Percentiles rank a stretch among this genome's conserved stretches.
phyloP scores from a whole-genome alignment of 2,113 vertebrate genomes.

The Anthoscopus minutus region DNA sequence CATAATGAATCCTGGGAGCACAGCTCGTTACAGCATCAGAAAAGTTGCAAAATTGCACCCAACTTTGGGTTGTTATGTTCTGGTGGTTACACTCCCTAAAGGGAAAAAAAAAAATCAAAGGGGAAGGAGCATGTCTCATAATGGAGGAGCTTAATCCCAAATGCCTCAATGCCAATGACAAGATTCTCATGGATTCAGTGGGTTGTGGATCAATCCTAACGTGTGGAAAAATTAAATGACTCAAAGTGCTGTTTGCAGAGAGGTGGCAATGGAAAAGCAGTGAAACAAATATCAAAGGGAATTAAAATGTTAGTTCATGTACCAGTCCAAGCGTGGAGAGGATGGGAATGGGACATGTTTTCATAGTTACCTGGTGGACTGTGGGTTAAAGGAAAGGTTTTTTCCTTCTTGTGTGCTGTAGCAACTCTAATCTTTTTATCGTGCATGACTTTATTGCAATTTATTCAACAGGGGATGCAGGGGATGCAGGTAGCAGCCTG shows the following conservation, averaged over 20 bases:
- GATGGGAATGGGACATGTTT: neutral
- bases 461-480: neutral
- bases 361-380: too few relatives aligned
- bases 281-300: neutral
- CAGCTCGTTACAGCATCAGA: neutral
- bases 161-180: neutral
- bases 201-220: neutral
- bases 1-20: neutral
- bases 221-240: neutral
- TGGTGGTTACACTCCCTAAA: neutral
- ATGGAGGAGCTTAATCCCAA: neutral
- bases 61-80: neutral
- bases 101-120: neutral
- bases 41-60: slow-evolving; percentile 9
- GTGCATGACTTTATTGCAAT: neutral
- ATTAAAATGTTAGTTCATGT: neutral
- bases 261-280: neutral
- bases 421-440: neutral
- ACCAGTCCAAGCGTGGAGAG: neutral
- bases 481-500: neutral
- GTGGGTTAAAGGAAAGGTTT: neutral
- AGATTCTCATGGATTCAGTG: neutral
- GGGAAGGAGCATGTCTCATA: neutral
- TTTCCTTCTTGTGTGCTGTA: neutral
- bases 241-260: neutral